These are phyloP conservation scores for Verasper variegatus DNA, from an alignment of 2,113 vertebrate genomes.

Conservation along the genomic window DNA sequence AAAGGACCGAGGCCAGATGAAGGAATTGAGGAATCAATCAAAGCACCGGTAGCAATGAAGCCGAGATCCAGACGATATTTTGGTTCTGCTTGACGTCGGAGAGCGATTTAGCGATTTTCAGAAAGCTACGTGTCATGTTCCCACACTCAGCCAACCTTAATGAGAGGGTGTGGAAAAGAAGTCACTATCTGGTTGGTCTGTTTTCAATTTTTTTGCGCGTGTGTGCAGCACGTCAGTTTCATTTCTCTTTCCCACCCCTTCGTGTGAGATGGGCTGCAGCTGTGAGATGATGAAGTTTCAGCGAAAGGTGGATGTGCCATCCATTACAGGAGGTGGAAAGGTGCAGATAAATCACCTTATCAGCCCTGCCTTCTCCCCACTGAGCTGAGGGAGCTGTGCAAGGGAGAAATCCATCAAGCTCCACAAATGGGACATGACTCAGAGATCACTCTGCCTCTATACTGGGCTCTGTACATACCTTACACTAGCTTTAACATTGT, in stretches of 20 bases:
- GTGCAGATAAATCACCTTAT: constrained; percentile 86
- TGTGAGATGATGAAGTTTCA: constrained; percentile 83
- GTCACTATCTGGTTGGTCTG: constrained; percentile 48
- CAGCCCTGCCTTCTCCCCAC: constrained; percentile 82
- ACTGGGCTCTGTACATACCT: constrained; percentile 64
- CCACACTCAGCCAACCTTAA: constrained; percentile 56
- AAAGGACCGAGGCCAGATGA: constrained; percentile 56
- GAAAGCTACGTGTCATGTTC: constrained; percentile 61
- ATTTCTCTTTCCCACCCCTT: constrained; percentile 58
- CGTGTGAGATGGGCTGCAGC: constrained; percentile 52
- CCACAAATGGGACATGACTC: constrained; percentile 80
- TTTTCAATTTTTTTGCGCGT: constrained; percentile 49
- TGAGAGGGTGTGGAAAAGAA: constrained; percentile 59
- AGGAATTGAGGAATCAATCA: constrained; percentile 71
- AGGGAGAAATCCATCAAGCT: constrained; percentile 83
- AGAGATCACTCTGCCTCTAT: constrained; percentile 74
- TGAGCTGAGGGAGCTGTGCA: constrained; percentile 80
- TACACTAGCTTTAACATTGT: constrained; percentile 62
- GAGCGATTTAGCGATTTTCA: constrained; percentile 65
- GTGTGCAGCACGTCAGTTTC: constrained; percentile 55
- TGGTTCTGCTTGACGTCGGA: constrained; percentile 50
- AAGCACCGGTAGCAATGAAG: constrained; percentile 48
- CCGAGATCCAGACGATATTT: constrained; percentile 56
- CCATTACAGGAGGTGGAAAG: constrained; percentile 82
- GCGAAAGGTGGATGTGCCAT: constrained; percentile 82